Evolutionary conservation across 2,797 vertebrate species (phyloP), one percentile per base, ranked within the genome.

Genomic region (Poeciliopsis paucimaculata): DNA sequence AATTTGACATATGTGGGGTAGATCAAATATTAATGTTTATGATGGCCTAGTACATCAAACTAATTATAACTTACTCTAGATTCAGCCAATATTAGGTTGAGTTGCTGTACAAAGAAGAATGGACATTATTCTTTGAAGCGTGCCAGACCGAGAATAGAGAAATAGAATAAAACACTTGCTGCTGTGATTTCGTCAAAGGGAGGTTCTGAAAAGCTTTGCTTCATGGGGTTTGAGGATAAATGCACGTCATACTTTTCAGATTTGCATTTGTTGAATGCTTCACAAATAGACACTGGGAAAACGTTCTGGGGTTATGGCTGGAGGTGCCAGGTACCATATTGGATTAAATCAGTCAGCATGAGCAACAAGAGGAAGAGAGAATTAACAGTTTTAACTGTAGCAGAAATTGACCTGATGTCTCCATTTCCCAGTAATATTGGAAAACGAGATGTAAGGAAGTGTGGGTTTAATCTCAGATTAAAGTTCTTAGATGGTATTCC

Each of bases 401-500:
- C 64, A 68, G 20, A 23, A 68, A 68, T 13, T 46, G n/a, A 71
- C 68, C 12, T 46, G 23, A 43, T 28, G 41, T 28, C 26, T 28
- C 41, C 4, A 18, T 45, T 45, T 71, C 43, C 26, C 41, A 28
- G 68, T 46, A 28, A 71, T 45, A 46, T 28, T 71, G 15, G 26
- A 28, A 28, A 71, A 28, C n/a, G 1, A 77, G 78, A 87, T 80
- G 87, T 90, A 89, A 89, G 79, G 81, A 84, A 62, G 76, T 47
- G 70, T 85, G 84, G 86, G 75, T 87, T 88, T 95, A 93, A 93
- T 94, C 87, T 89, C 62, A 86, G 90, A 92, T 94, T 93, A 93
- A 93, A 90, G 75, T 73, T 89, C 55, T 13, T 47, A 60, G 76
- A 83, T 89, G 73, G 89, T 71, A 93, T 92, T 93, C 93, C 66